Percentiles rank a stretch among this genome's conserved stretches.
Evolutionary conservation across 1,140 invertebrate genomes (phyloP).

Genomic region (Cherax destructor): DNA sequence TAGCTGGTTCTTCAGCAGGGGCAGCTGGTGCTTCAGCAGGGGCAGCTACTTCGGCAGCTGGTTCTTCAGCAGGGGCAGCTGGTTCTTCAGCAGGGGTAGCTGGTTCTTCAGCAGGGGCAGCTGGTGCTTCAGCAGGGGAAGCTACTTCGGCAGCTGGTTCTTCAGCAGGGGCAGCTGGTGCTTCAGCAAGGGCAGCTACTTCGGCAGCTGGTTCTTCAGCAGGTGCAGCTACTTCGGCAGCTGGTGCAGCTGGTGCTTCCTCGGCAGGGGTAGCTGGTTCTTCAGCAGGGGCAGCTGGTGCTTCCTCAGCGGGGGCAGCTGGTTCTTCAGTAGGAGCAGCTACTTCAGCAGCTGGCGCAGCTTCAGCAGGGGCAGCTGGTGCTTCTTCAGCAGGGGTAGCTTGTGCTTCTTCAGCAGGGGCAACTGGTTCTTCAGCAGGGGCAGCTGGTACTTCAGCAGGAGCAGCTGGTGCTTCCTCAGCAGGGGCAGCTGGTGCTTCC

Average conservation of each 20-base stretch:
- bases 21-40: neutral
- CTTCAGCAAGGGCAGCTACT: neutral
- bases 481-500: neutral
- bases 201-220: neutral
- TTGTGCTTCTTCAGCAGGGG: neutral
- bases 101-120: neutral
- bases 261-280: neutral
- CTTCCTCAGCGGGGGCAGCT: neutral
- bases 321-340: neutral
- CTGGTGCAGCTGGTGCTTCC: neutral
- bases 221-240: neutral
- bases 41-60: neutral
- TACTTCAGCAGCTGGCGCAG: neutral
- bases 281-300: neutral
- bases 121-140: neutral
- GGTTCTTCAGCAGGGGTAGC: neutral
- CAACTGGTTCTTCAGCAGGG: neutral
- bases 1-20: neutral
- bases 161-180: neutral
- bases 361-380: neutral
- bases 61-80: neutral
- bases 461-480: neutral
- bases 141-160: neutral
- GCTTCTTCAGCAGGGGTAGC: neutral
- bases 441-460: neutral